Evolutionary conservation across 2,888 invertebrate genomes (phyloP).

Genomic region (Polyommatus icarus): DNA sequence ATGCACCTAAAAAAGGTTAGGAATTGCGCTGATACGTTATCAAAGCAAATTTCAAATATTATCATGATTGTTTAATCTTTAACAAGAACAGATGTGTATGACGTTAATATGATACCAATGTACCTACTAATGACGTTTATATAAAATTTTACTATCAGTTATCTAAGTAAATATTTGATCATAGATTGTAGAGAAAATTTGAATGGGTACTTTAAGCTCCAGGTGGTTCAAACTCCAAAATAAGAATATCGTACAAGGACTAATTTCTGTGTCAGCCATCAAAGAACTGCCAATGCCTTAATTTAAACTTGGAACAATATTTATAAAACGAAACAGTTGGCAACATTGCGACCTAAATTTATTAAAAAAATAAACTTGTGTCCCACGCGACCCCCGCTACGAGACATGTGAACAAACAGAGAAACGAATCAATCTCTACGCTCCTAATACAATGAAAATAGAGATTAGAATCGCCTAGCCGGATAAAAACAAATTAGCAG

Average conservation of each 20-base stretch:
- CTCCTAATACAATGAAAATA: conserved; percentile 41
- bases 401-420: conserved; percentile 73
- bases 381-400: conserved; percentile 60
- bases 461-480: conserved; percentile 42
- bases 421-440: conserved; percentile 33
- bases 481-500: conserved; percentile 47
- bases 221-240: conserved; percentile 1
- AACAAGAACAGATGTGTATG: conserved; percentile 18
- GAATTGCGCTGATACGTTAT: conserved; percentile 24
- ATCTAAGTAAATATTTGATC: not conserved
- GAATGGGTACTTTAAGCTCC: not conserved
- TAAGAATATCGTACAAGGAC: conserved; percentile 13
- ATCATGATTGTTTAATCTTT: conserved; percentile 19
- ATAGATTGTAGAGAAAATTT: not conserved
- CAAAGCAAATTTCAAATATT: conserved; percentile 10
- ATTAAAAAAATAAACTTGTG: conserved; percentile 49
- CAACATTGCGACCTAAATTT: conserved; percentile 44
- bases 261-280: conserved; percentile 4
- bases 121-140: not conserved
- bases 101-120: not conserved
- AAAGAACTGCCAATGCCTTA: conserved; percentile 3
- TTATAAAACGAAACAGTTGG: conserved; percentile 36
- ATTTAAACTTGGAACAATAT: conserved; percentile 31
- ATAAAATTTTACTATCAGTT: not conserved
- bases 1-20: conserved; percentile 9